Base-by-base conservation (phyloP, 2,888 invertebrate species). In the Plebejus anna region DNA sequence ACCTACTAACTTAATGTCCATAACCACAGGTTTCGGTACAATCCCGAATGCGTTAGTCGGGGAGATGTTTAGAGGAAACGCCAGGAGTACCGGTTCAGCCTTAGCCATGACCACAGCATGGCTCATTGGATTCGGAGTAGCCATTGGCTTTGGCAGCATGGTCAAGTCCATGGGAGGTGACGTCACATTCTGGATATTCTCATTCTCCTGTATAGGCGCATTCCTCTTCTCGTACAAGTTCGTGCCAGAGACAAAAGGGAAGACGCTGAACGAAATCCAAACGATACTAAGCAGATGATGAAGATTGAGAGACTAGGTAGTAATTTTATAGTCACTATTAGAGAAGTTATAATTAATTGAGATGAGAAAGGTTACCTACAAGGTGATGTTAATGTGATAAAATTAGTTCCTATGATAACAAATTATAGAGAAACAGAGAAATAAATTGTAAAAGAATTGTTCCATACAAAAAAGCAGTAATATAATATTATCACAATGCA, bases 221-320 rank as follows among this genome's bases (percentile, higher is more conserved):
- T 87, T 84, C 51, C 16, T 83, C 0, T 87, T 87, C 57, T 84
- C 85, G 0, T 82, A 80, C 11, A 83, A 82, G 28, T 85, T 82
- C 66, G 85, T 87, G 0, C 87, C 87, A 1, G 87, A 87, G 73
- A 87, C 87, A 0, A 87, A 85, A 61, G 87, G 87, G 0, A 86
- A 80, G 72, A 85, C 81, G 16, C 79, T 87, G 22, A 83, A 81
- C 71, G 87, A 87, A 77, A 86, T 87, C 57, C 86, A 86, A 55
- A 80, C 82, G 75, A 82, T 87, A 51, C 80, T 87, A 32, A 79
- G 81, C n/a, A 78, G 77, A 51, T 81, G 76, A 77, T 73, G 51
- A 73, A 73, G 55, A 32, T 9, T 36, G 73, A 72, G 28, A 6
- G 6, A 51, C 38, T 72, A 55, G 28, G 4, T 28, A 73, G 16